These are phyloP conservation scores for Catagonus wagneri DNA, from an alignment of 2,113 vertebrate species.

Conservation along the genomic window DNA sequence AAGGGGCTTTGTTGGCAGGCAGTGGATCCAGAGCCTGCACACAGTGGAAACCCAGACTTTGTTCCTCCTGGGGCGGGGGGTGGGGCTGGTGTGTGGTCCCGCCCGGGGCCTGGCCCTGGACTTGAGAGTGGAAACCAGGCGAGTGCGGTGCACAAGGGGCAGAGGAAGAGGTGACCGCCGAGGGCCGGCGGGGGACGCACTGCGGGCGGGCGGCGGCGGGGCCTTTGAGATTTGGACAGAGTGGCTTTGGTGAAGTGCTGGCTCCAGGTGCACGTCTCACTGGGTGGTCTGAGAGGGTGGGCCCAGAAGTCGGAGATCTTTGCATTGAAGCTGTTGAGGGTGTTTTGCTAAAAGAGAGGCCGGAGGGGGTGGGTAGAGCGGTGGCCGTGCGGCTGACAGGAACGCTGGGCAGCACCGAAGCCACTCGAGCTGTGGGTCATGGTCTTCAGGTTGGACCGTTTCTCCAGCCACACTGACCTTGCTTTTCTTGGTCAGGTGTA, in stretches of 20 bases:
- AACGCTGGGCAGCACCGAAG: neutral
- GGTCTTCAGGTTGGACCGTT: too few species aligned
- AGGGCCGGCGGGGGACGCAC: too few species aligned
- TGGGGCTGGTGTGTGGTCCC: too few species aligned
- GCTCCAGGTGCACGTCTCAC: neutral
- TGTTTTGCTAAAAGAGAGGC: neutral
- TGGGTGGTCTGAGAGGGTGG: neutral
- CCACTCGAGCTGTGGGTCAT: neutral
- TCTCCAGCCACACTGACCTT: neutral
- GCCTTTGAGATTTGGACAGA: neutral
- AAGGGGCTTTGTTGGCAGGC: neutral
- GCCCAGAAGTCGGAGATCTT: accelerated
- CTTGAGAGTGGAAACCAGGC: accelerated
- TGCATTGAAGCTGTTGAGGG: neutral
- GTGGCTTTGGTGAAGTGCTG: neutral
- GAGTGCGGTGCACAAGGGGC: accelerated
- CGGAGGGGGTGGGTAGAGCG: neutral
- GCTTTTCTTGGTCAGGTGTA: too few species aligned
- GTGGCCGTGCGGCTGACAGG: too few species aligned
- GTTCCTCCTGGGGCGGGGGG: too few species aligned
- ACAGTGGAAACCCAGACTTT: too few species aligned
- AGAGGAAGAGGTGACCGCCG: too few species aligned
- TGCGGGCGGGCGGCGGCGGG: neutral
- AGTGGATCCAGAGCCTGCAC: neutral
- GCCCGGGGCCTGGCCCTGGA: too few species aligned